A percentile compares a stretch with the other conserved stretches of the same genome.
These are phyloP conservation scores for Tympanuchus pallidicinctus DNA, from an alignment of 2,113 vertebrate genomes.

Conservation along the genomic window DNA sequence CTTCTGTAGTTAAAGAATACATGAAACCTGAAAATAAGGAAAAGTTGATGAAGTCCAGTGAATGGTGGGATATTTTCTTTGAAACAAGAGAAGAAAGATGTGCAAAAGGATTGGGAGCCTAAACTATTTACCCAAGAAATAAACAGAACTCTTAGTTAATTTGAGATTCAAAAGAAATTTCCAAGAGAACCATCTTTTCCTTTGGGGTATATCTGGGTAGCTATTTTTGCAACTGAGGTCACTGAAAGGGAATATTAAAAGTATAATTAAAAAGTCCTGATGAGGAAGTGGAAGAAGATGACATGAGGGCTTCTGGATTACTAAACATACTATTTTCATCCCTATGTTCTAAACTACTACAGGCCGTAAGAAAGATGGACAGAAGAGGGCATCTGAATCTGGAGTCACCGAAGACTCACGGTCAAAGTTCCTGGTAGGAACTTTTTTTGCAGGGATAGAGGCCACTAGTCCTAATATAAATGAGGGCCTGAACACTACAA, in stretches of 20 bases:
- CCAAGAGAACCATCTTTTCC: constrained; percentile 37
- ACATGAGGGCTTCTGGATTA: neutral
- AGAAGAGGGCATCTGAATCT: neutral
- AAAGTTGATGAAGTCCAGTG: neutral
- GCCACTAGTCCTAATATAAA: neutral
- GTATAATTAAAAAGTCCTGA: neutral
- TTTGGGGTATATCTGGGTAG: constrained; percentile 33
- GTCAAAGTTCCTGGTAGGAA: neutral
- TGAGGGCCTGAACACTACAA: neutral
- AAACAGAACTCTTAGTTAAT: constrained; percentile 12
- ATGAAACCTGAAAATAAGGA: neutral
- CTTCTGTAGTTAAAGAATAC: neutral
- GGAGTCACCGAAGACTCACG: neutral
- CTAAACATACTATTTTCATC: neutral
- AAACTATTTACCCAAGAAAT: constrained; percentile 19
- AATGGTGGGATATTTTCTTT: neutral
- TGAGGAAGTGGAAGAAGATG: neutral
- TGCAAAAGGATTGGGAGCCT: neutral
- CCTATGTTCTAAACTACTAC: neutral
- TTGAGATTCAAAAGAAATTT: constrained; percentile 34
- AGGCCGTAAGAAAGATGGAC: neutral
- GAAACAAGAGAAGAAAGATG: constrained; percentile 6
- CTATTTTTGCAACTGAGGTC: constrained; percentile 53
- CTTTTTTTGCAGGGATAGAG: neutral
- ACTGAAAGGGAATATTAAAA: neutral